These are phyloP conservation scores for Cyrtorhinus lividipennis DNA, from an alignment of 1,140 invertebrate genomes.

Conservation along the genomic window DNA sequence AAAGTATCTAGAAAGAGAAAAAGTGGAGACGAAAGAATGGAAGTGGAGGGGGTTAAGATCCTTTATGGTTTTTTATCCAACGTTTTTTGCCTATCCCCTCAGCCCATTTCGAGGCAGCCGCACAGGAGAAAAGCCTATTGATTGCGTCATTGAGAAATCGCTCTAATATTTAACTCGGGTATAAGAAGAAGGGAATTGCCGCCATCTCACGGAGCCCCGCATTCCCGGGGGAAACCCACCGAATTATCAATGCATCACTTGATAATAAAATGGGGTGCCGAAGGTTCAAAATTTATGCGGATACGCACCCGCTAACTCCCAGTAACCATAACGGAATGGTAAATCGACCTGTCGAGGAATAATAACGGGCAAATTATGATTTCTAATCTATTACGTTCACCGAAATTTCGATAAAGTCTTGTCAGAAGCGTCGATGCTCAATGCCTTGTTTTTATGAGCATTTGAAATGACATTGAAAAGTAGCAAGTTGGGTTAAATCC, in stretches of 20 bases:
- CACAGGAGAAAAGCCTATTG: neutral
- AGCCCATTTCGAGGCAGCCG: neutral
- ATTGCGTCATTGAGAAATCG: conserved; percentile 3
- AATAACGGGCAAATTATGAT: too few species aligned
- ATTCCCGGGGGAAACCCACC: conserved; percentile 3
- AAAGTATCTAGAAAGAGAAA: neutral
- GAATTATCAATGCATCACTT: conserved; percentile 7
- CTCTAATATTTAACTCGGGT: conserved; percentile 5
- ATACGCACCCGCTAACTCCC: too few species aligned
- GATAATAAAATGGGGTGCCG: conserved; percentile 9
- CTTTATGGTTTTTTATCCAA: neutral
- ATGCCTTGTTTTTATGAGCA: too few species aligned
- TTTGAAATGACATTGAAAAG: too few species aligned
- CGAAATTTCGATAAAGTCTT: too few species aligned
- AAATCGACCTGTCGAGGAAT: too few species aligned
- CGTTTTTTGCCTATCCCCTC: neutral
- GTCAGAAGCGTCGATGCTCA: too few species aligned
- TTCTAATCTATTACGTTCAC: too few species aligned
- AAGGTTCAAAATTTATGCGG: conserved; percentile 2
- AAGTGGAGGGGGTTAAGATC: neutral
- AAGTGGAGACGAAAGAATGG: neutral
- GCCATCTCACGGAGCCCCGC: neutral
- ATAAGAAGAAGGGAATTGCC: neutral
- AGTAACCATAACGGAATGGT: too few species aligned
- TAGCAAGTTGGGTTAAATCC: too few species aligned